Base-by-base conservation (phyloP, 2,113 vertebrate genomes). In the Tringa solitaria region DNA sequence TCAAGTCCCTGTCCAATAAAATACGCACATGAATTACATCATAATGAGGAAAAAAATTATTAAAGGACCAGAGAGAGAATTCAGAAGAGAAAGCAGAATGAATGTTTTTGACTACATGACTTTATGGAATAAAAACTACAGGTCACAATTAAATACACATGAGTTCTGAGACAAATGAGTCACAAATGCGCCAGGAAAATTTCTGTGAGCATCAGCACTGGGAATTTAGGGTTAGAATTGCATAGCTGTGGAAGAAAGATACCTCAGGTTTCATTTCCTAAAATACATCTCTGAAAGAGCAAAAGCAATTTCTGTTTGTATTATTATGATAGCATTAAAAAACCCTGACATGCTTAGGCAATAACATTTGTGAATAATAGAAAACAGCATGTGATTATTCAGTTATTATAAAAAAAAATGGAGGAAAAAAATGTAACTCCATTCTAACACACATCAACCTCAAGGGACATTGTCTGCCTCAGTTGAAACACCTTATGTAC, bases 71-170 rank as follows among this genome's bases (percentile, higher is more conserved):
- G 26, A 26, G 12, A 59, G 14, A 91, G 14, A 80, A 81, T 70
- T 90, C 63, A 65, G 46, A 88, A n/a, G 22, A 77, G 35, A 87
- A 75, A 76, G 37, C 1, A 72, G 50, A 84, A 81, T n/a, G 6
- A 85, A 73, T 2, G 2, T 60, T 37, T 91, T 74, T 69, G 48
- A 87, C 53, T 87, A 83, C 41, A 82, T 60, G 50, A 74, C 10
- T 70, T 93, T 48, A 50, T 64, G 46, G 87, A 94, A 91, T 77
- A 89, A 70, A 89, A 95, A 56, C 45, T 91, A 70, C 21, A 67
- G 53, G 69, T 93, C 57, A 79, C 69, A 92, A 86, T 84, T 74
- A 84, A 84, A 94, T 92, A 87, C 67, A 92, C 84, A 90, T 64
- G 37, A 72, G 27, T 76, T 93, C 65, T 87, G 68, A 74, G 45